Evolutionary conservation across 2,797 vertebrate genomes (phyloP).

Genomic region (Danio choprae): DNA sequence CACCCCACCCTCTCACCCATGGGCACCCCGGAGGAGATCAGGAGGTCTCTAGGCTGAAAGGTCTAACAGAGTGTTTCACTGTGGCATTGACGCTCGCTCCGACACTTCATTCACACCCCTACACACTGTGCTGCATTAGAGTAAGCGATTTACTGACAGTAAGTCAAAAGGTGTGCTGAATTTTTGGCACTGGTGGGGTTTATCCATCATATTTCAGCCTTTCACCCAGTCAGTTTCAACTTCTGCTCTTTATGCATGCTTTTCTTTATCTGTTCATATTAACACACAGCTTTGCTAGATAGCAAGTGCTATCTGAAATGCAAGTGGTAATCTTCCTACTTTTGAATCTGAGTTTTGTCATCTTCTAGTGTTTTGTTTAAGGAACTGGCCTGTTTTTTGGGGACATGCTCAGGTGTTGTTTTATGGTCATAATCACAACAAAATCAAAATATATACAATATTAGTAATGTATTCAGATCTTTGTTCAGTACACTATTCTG

Average conservation of each 20-base stretch:
- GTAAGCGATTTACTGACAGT: neutral
- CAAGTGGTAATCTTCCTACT: too few species aligned
- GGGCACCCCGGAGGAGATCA: slow-evolving; percentile 32
- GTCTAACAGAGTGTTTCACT: slow-evolving; percentile 40
- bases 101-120: neutral
- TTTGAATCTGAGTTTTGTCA: too few species aligned
- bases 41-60: slow-evolving; percentile 21
- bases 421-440: too few species aligned
- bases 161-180: neutral
- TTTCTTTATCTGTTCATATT: neutral
- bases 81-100: slow-evolving; percentile 31
- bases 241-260: neutral
- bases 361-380: too few species aligned
- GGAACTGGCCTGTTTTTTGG: too few species aligned
- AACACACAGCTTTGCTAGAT: neutral
- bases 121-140: neutral
- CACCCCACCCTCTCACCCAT: slow-evolving; percentile 54
- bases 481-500: too few species aligned
- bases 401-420: too few species aligned
- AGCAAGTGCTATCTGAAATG: too few species aligned
- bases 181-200: slow-evolving; percentile 9
- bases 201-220: neutral
- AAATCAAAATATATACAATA: too few species aligned
- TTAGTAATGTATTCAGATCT: too few species aligned
- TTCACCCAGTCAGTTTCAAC: neutral